Evolutionary conservation across 2,797 vertebrate genomes (phyloP).

Genomic region (Molossus molossus): DNA sequence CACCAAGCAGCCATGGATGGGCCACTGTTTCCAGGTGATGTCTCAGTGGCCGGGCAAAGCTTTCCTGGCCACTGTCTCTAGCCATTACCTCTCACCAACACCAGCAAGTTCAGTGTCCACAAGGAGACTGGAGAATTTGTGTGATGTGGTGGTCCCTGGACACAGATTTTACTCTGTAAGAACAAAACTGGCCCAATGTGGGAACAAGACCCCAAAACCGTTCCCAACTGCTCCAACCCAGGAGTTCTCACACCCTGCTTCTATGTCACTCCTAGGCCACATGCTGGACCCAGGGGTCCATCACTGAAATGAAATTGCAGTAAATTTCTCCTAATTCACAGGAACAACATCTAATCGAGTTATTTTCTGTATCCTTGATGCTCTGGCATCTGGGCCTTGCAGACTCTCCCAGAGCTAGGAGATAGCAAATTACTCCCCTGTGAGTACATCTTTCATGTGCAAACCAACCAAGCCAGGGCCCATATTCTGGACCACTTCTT

Average conservation of each 20-base stretch:
- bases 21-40: neutral
- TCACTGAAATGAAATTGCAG: neutral
- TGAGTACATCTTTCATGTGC: neutral
- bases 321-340: neutral
- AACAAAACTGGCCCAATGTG: neutral
- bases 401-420: neutral
- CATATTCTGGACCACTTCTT: neutral
- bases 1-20: neutral
- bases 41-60: neutral
- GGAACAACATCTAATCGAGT: neutral
- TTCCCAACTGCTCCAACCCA: neutral
- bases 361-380: neutral
- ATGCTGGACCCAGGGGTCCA: neutral
- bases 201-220: neutral
- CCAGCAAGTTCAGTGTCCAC: neutral
- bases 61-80: neutral
- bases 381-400: neutral
- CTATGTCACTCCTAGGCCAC: neutral
- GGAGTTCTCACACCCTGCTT: neutral
- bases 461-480: neutral
- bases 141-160: neutral
- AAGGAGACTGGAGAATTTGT: neutral
- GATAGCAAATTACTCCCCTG: neutral
- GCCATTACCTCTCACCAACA: neutral
- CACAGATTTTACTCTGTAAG: neutral